Conservation (phyloP, 2,888 invertebrate genomes). For the Anaspis maculata region DNA sequence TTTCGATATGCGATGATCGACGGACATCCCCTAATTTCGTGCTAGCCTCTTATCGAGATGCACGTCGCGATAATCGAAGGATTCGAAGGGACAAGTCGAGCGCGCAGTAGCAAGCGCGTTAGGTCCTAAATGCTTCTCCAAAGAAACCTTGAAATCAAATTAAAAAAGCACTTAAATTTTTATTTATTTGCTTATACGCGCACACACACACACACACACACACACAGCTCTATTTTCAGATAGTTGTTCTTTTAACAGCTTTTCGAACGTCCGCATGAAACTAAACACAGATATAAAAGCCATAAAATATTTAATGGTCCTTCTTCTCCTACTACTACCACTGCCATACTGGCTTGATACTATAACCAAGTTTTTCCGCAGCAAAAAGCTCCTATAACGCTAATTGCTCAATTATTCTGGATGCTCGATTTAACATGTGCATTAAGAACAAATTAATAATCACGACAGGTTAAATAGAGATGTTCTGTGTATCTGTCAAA, state of each 20-base stretch:
- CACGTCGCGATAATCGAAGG: neutral
- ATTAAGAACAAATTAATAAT: constrained; percentile 15
- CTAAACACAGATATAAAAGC: constrained; percentile 25
- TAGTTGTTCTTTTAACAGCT: constrained; percentile 20
- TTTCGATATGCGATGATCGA: neutral
- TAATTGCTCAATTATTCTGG: constrained; percentile 17
- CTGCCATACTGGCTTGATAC: constrained; percentile 2
- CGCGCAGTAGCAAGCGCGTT: constrained; percentile 1
- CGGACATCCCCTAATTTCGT: neutral
- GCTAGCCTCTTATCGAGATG: neutral
- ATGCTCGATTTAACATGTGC: constrained; percentile 10
- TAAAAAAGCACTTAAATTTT: constrained; percentile 18
- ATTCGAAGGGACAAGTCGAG: neutral
- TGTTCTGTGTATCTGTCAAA: constrained; percentile 17
- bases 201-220: no score
- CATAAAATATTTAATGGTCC: constrained; percentile 26
- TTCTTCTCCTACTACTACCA: constrained; percentile 17
- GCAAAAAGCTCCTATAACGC: no score
- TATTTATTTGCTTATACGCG: constrained; percentile 18
- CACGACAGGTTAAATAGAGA: constrained; percentile 17
- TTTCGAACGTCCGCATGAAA: constrained; percentile 23
- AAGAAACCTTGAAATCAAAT: constrained; percentile 16
- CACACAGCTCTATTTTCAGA: constrained; percentile 16
- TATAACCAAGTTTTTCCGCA: no score
- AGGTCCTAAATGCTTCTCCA: constrained; percentile 11